A percentile compares a stretch with the other conserved stretches of the same genome.
phyloP scores from a whole-genome alignment of 2,113 vertebrate species.

The Campylomormyrus tamandua region DNA sequence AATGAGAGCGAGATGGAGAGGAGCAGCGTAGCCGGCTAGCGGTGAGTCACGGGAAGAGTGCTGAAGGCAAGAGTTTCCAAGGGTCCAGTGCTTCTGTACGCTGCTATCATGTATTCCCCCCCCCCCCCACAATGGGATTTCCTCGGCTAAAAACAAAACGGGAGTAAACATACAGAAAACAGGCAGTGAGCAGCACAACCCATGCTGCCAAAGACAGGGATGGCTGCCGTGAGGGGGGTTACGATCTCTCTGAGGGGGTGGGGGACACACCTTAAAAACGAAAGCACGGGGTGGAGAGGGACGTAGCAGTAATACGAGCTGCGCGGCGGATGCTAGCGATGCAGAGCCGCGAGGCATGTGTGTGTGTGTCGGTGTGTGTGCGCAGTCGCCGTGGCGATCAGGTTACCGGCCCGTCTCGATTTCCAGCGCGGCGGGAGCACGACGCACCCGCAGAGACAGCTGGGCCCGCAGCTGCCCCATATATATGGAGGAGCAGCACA shows the following conservation, averaged over 20 bases:
- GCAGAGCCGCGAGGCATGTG: neutral
- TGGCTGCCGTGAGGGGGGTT: neutral
- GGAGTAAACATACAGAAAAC: neutral
- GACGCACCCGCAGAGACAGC: conserved; percentile 85
- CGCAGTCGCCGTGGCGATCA: conserved; percentile 63
- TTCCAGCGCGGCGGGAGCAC: conserved; percentile 78
- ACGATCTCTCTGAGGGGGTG: neutral
- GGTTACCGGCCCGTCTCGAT: conserved; percentile 85
- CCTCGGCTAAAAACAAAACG: neutral
- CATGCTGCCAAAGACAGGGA: neutral
- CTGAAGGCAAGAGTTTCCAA: neutral
- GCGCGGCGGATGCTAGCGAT: neutral
- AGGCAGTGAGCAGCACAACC: neutral
- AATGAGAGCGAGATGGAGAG: neutral
- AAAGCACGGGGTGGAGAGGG: neutral
- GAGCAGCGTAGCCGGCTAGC: neutral
- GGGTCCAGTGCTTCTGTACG: neutral
- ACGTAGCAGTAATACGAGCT: neutral
- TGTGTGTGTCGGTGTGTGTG: conserved; percentile 11
- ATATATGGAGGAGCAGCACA: conserved; percentile 74
- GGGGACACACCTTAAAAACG: neutral
- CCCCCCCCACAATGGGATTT: neutral
- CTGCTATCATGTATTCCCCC: neutral
- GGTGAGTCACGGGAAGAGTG: neutral
- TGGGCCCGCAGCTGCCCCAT: conserved; percentile 89